A percentile compares a stretch with the other conserved stretches of the same genome.
phyloP scores from a whole-genome alignment of 2,113 vertebrate species.

The Mustela nigripes region DNA sequence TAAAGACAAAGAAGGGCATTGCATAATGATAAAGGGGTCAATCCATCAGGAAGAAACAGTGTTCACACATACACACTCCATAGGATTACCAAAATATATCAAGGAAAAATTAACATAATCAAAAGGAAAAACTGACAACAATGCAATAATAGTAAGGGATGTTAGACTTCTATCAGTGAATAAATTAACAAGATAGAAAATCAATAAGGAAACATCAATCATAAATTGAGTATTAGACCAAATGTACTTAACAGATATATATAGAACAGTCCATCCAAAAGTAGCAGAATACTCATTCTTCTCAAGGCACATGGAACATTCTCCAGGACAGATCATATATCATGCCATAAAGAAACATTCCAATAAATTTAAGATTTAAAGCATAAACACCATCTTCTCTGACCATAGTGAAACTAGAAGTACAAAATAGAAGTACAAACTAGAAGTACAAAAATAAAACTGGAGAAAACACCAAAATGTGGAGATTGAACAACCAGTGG shows the following conservation, averaged over 20 bases:
- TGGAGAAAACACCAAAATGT: not conserved
- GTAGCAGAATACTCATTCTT: not conserved
- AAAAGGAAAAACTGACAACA: not conserved
- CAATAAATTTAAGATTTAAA: not conserved
- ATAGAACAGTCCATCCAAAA: not conserved
- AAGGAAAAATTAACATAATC: not conserved
- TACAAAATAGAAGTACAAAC: not conserved
- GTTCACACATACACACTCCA: not conserved
- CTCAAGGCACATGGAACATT: not conserved
- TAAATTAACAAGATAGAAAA: not conserved
- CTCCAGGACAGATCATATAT: not conserved
- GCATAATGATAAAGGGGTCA: not conserved
- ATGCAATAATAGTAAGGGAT: not conserved
- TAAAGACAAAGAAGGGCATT: not conserved
- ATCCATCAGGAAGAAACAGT: not conserved
- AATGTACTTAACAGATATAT: not conserved
- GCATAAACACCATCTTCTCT: not conserved
- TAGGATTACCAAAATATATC: not conserved
- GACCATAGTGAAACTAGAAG: not conserved
- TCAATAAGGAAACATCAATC: not conserved
- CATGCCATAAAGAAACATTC: not conserved
- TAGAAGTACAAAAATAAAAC: not conserved
- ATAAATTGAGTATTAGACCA: not conserved
- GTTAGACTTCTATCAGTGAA: not conserved
- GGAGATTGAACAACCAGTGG: not conserved